Evolutionary conservation across 1,140 invertebrate species (phyloP).

Genomic region (Macrobrachium rosenbergii): DNA sequence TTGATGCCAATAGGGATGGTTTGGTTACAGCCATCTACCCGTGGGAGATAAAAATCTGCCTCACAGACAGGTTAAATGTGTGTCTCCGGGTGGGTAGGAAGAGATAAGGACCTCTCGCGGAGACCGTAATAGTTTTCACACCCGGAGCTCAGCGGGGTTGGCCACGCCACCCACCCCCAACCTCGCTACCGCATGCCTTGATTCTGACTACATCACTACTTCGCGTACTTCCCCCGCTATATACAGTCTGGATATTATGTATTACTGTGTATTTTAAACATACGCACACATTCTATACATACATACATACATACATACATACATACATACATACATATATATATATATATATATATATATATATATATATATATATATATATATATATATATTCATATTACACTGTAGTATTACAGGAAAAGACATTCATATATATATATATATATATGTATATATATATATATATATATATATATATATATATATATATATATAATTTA

Average conservation of each 20-base stretch:
- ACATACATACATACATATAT: not conserved
- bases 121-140: conserved; percentile 58
- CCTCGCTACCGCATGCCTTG: conserved; percentile 30
- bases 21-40: conserved; percentile 53
- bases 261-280: not conserved
- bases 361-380: no score
- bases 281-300: no score
- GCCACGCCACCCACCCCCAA: conserved; percentile 14
- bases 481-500: no score
- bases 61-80: conserved; percentile 60
- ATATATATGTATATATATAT: no score
- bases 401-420: no score
- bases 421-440: conserved; percentile 31
- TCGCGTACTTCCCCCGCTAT: not conserved
- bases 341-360: conserved; percentile 5
- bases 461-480: no score
- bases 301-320: not conserved
- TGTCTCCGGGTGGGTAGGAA: conserved; percentile 59
- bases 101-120: conserved; percentile 57
- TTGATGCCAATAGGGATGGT: not conserved
- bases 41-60: conserved; percentile 36
- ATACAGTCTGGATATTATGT: conserved; percentile 1
- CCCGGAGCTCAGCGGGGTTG: conserved; percentile 41
- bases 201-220: not conserved
- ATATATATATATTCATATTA: no score